Evolutionary conservation across 1,140 invertebrate species (phyloP).

Genomic region (Eupristina koningsbergeri): DNA sequence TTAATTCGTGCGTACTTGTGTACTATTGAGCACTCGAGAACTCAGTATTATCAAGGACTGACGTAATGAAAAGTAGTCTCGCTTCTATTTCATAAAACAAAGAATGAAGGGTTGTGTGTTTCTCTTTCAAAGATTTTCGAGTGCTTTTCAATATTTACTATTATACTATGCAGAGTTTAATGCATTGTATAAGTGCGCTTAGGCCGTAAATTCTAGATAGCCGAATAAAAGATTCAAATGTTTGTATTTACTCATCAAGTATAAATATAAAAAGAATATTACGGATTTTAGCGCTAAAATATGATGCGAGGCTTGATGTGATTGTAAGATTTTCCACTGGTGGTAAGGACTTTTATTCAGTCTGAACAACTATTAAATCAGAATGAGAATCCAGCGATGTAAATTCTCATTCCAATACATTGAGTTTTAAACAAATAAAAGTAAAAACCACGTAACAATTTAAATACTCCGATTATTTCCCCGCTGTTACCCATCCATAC

Average conservation of each 20-base stretch:
- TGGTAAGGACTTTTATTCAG: neutral
- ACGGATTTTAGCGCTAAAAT: neutral
- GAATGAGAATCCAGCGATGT: neutral
- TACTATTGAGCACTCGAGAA: too few species aligned
- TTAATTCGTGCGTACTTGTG: too few species aligned
- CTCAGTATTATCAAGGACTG: too few species aligned
- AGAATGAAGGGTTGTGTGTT: too few species aligned
- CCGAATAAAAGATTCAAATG: neutral
- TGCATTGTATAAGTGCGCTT: too few species aligned
- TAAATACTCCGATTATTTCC: neutral
- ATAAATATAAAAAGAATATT: neutral
- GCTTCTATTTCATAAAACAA: too few species aligned
- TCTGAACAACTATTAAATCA: neutral
- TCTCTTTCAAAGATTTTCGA: too few species aligned
- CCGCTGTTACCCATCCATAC: neutral
- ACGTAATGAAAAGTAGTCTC: too few species aligned
- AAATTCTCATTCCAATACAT: constrained; percentile 2
- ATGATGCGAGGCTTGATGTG: neutral
- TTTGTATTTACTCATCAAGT: neutral
- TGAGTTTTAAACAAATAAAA: constrained; percentile 7
- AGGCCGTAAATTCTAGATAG: too few species aligned
- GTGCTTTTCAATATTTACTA: too few species aligned
- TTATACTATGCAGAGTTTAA: too few species aligned
- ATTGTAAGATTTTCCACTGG: neutral
- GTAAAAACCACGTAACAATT: neutral